phyloP scores from a whole-genome alignment of 2,888 invertebrate genomes.

The Girardia tigrina region DNA sequence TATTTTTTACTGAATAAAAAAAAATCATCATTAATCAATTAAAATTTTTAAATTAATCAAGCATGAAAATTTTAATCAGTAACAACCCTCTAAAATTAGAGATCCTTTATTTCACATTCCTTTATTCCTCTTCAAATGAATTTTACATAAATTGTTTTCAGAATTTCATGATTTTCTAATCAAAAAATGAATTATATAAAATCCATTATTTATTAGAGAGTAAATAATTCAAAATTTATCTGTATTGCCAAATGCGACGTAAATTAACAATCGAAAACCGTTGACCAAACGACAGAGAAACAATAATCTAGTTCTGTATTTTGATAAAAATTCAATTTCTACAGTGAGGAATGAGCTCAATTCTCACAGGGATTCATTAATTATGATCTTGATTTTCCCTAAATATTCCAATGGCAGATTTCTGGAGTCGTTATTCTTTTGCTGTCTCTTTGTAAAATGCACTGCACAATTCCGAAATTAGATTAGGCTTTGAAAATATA shows the following conservation, averaged over 20 bases:
- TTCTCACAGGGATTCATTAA: not conserved
- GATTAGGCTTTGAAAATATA: slow-evolving; percentile 3
- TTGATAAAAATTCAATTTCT: slow-evolving; percentile 19
- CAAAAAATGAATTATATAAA: not conserved
- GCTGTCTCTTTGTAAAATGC: not conserved
- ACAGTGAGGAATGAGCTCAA: slow-evolving; percentile 6
- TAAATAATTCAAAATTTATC: not conserved
- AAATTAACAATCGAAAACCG: slow-evolving; percentile 20
- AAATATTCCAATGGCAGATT: slow-evolving; percentile 2
- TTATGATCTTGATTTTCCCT: slow-evolving; percentile 18
- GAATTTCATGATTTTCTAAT: not conserved
- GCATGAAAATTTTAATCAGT: too few relatives aligned
- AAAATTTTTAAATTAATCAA: too few relatives aligned
- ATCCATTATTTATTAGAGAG: not conserved
- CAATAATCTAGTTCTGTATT: slow-evolving; percentile 20
- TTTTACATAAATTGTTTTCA: not conserved
- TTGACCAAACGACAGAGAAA: not conserved
- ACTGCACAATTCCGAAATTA: not conserved
- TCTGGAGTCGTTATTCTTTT: not conserved
- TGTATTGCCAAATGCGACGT: not conserved
- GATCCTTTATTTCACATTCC: too few relatives aligned
- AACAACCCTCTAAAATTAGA: too few relatives aligned
- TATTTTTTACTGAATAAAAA: too few relatives aligned
- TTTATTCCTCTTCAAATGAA: too few relatives aligned
- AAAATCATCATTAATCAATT: too few relatives aligned